Base-by-base conservation (phyloP, 2,888 invertebrate species). In the Gastrophysa polygoni region DNA sequence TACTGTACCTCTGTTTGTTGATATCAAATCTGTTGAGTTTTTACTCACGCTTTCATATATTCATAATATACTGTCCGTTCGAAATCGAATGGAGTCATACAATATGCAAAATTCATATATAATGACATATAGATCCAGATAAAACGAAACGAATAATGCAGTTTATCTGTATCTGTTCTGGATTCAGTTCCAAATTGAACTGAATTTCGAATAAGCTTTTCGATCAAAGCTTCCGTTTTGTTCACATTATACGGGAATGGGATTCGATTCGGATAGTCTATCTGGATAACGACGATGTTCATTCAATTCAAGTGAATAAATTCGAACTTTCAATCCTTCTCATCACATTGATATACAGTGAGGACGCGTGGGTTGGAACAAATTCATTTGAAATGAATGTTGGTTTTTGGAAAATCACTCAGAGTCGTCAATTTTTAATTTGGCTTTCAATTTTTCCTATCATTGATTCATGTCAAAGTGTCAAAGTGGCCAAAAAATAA, bases 221-320 rank as follows among this genome's bases (percentile, higher is more conserved):
- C 28, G 51, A 38, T 58, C 51, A 51, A 20, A 8, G 43, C 17
- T 32, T 58, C 50, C 51, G 50, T 50, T 58, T 43, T 58, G 58
- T 58, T 58, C 51, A 51, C 29, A 51, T 58, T 44, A 51, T 50
- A 58, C 44, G 29, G 28, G 44, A 51, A 58, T 58, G 58, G 38
- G 44, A 57, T 51, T 58, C 44, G 29, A 58, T 58, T 58, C 44
- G 4, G 18, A 24, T 24, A 50, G 34, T 38, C 4, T n/a, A 14
- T 38, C 38, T 38, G 38, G 14, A 38, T 38, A 38, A 14, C 38
- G 14, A 11, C 11, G 38, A 14, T 38, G n/a, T 38, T 38, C 38
- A 38, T n/a, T 38, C 3, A 38, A 50, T 28, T n/a, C 32, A 21
- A 18, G 14, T 17, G 7, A 50, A 50, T 14, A 24, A 24, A 24